A percentile compares a stretch with the other conserved stretches of the same genome.
Evolutionary conservation across 2,888 invertebrate species (phyloP).

Genomic region (Laothoe populi): DNA sequence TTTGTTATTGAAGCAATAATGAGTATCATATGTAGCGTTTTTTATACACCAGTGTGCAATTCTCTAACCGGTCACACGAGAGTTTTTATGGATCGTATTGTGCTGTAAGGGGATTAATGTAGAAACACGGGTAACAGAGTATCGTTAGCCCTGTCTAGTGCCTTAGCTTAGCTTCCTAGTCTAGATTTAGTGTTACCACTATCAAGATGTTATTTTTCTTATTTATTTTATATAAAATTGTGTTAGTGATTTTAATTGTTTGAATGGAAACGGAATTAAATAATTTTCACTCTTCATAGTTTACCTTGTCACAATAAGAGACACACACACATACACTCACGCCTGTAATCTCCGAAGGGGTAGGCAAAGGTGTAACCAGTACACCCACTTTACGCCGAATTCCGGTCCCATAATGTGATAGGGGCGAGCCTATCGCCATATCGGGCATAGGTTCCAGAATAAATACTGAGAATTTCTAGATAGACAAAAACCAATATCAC

Average conservation of each 20-base stretch:
- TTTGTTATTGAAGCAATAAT: no score
- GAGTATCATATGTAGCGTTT: not conserved
- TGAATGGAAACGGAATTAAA: not conserved
- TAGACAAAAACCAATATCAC: no score
- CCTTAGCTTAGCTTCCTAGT: constrained; percentile 16
- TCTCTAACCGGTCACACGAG: constrained; percentile 4
- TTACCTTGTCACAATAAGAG: no score
- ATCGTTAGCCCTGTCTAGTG: constrained; percentile 16
- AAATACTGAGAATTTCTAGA: no score
- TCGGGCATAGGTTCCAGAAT: no score
- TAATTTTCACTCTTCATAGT: not conserved
- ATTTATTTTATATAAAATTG: not conserved
- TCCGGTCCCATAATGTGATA: no score
- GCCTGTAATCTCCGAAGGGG: no score
- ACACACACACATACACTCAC: no score
- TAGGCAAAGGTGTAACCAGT: no score
- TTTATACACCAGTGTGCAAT: constrained; percentile 27
- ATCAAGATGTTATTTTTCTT: not conserved
- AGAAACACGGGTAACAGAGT: constrained; percentile 22
- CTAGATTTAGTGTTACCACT: constrained; percentile 6
- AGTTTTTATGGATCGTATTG: constrained; percentile 35
- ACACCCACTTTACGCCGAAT: no score
- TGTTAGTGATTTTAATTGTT: not conserved
- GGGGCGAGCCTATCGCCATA: no score
- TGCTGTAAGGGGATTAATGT: constrained; percentile 39